phyloP scores from a whole-genome alignment of 1,140 invertebrate species.

The Lethocerus indicus region DNA sequence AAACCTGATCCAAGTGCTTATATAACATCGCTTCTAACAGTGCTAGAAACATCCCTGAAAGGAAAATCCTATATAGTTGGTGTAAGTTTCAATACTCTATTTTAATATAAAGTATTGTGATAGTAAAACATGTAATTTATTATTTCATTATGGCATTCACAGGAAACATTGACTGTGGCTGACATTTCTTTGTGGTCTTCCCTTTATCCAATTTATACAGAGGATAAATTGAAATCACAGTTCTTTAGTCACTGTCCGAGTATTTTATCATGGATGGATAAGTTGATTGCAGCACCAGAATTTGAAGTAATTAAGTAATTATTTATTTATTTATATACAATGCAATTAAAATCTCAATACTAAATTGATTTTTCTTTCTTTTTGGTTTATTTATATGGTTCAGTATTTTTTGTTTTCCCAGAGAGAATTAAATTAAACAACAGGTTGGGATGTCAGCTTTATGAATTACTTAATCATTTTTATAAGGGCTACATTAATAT shows the following conservation, averaged over 20 bases:
- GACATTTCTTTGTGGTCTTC: slow-evolving; percentile 24
- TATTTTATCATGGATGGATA: slow-evolving; percentile 24
- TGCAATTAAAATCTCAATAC: background rate
- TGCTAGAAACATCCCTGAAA: slow-evolving; percentile 11
- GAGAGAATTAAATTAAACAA: background rate
- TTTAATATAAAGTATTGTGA: slow-evolving; percentile 5
- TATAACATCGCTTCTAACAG: slow-evolving; percentile 8
- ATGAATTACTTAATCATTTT: background rate
- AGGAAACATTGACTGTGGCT: slow-evolving; percentile 19
- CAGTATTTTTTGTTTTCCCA: background rate
- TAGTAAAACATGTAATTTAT: slow-evolving; percentile 4
- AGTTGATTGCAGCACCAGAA: slow-evolving; percentile 15
- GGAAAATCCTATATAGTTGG: slow-evolving; percentile 15
- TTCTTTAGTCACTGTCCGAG: slow-evolving; percentile 16
- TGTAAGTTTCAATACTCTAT: slow-evolving; percentile 10
- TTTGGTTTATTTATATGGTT: background rate
- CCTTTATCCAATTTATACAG: slow-evolving; percentile 22
- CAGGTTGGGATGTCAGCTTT: background rate
- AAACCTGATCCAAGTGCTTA: slow-evolving; percentile 10
- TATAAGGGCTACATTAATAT: background rate
- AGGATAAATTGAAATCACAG: slow-evolving; percentile 17
- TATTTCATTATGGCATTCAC: slow-evolving; percentile 7
- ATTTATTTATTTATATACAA: background rate
- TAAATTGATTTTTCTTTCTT: background rate
- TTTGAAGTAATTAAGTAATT: slow-evolving; percentile 19